Conservation (phyloP, 2,888 invertebrate species). For the Calephelis perditalis region DNA sequence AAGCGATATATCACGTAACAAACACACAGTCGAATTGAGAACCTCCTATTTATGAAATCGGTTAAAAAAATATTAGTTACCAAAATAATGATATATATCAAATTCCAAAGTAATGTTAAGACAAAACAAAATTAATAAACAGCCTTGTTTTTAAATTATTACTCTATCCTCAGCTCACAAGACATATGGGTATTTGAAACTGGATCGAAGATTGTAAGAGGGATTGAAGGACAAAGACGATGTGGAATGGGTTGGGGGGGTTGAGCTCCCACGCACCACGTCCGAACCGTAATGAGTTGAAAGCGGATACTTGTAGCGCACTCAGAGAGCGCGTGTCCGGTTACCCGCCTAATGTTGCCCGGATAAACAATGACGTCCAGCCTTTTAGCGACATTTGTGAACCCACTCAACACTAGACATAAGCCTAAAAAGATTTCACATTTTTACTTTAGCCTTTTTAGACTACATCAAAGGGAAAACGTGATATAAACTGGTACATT, state of each 20-base stretch:
- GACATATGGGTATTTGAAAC: conserved; percentile 68
- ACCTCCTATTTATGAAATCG: too few relatives aligned
- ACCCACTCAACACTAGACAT: conserved; percentile 75
- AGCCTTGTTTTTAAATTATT: neutral
- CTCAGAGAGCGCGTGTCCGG: conserved; percentile 77
- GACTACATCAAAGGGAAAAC: conserved; percentile 41
- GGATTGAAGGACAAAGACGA: conserved; percentile 72
- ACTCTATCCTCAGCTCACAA: conserved; percentile 34
- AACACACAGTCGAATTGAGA: too few relatives aligned
- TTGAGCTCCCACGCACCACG: conserved; percentile 68
- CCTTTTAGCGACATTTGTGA: conserved; percentile 78
- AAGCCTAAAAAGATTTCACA: conserved; percentile 71
- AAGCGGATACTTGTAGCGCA: conserved; percentile 79
- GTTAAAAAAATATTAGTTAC: too few relatives aligned
- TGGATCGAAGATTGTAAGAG: conserved; percentile 74
- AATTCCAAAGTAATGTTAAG: too few relatives aligned
- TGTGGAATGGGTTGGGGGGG: conserved; percentile 40
- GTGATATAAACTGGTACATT: conserved; percentile 18
- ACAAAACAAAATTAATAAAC: conserved; percentile 1
- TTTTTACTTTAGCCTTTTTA: conserved; percentile 68
- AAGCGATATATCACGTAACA: too few relatives aligned
- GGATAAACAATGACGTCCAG: conserved; percentile 78
- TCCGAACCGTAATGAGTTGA: conserved; percentile 77
- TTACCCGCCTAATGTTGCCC: conserved; percentile 77
- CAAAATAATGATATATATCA: too few relatives aligned